Base-by-base conservation (phyloP, 2,113 vertebrate genomes). In the Tragelaphus imberbis region DNA sequence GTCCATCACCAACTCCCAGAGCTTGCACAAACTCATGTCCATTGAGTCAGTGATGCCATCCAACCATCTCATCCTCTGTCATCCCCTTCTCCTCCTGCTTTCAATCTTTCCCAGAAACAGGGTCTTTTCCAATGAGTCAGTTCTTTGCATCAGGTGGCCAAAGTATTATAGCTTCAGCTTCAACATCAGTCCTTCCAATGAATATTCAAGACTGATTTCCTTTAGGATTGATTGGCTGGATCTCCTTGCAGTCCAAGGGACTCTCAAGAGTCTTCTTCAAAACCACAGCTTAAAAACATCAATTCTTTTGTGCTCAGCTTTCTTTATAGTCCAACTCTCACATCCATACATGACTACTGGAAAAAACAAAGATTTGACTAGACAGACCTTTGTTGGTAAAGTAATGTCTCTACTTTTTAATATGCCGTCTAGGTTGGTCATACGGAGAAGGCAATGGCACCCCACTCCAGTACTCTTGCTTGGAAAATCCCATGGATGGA, bases 51-150 rank as follows among this genome's bases (percentile, higher is more conserved):
- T 2, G 8, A 71, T 12, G 68, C n/a, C 68, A 71, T 33, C 63
- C 30, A 65, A 65, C 3, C 30, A 33, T 40, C 9, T 40, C n/a
- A 40, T 23, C 65, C 65, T 71, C 65, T 71, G n/a, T 71, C 10
- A 0, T 40, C n/a, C 10, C n/a, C n/a, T 71, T 71, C n/a, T 71
- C 68, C n/a, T 71, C 9, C n/a, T 23, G 68, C n/a, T 21, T 36
- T 71, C 68, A 40, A 36, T 36, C 68, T 40, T 71, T 23, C n/a
- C n/a, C 17, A 71, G n/a, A 12, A 71, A 40, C 19, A 71, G 36
- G 68, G 19, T 40, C 19, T 71, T 71, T 71, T 23, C n/a, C 68
- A 71, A 11, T 71, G n/a, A 71, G 68, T 71, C n/a, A 40, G n/a
- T 36, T 40, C 17, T 36, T 36, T 21, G 9, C 10, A 71, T 71